These are phyloP conservation scores for Oryzias celebensis DNA, from an alignment of 2,113 vertebrate species.

Conservation along the genomic window DNA sequence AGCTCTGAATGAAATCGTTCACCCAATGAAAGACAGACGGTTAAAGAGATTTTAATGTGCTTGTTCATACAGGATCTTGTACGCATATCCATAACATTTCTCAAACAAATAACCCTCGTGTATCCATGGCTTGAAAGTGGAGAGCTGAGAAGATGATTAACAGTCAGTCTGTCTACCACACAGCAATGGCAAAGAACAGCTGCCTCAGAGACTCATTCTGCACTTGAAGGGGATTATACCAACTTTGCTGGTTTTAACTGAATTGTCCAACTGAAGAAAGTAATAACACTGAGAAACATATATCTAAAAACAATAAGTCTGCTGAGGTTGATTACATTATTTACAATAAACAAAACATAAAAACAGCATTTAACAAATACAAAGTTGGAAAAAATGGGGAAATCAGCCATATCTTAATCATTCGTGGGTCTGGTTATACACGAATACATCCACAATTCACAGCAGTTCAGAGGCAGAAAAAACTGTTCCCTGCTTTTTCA, in stretches of 20 bases:
- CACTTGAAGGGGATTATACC: conserved; percentile 41
- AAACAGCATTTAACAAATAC: conserved; percentile 63
- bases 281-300: conserved; percentile 65
- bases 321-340: conserved; percentile 67
- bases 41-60: conserved; percentile 79
- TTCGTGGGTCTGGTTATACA: conserved; percentile 62
- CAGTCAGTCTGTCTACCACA: conserved; percentile 71
- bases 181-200: conserved; percentile 45
- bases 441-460: conserved; percentile 66
- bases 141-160: conserved; percentile 69
- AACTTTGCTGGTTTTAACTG: conserved; percentile 49
- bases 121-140: conserved; percentile 59
- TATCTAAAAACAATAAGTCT: conserved; percentile 68
- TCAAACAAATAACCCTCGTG: conserved; percentile 76
- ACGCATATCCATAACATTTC: conserved; percentile 77
- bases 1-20: conserved; percentile 43
- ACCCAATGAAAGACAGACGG: conserved; percentile 62
- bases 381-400: conserved; percentile 62
- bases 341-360: conserved; percentile 65
- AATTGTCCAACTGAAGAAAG: conserved; percentile 62
- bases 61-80: conserved; percentile 78
- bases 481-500: conserved; percentile 61
- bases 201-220: conserved; percentile 37
- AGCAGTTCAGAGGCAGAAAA: conserved; percentile 64
- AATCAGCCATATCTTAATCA: conserved; percentile 50